Percentiles rank a stretch among this genome's conserved stretches.
Evolutionary conservation across 2,113 vertebrate species (phyloP).

Genomic region (Agapornis roseicollis): DNA sequence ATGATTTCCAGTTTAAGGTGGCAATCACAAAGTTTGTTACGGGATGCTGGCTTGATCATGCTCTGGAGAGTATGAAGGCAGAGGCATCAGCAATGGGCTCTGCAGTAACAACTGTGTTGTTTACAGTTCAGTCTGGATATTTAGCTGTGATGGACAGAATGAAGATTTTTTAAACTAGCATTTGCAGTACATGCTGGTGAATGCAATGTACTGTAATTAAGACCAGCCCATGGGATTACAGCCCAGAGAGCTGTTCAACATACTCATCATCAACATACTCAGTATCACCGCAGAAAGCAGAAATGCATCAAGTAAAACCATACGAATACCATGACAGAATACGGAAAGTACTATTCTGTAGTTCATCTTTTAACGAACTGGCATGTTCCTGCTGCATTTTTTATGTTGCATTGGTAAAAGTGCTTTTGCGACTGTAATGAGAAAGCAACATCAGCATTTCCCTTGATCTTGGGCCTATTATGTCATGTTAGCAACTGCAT

Average conservation of each 20-base stretch:
- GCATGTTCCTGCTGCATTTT: neutral
- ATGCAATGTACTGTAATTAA: neutral
- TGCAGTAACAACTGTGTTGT: neutral
- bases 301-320: neutral
- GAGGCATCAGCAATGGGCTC: neutral
- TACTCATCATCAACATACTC: neutral
- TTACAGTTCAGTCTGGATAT: neutral
- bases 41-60: neutral
- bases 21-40: neutral
- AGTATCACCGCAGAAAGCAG: neutral
- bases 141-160: neutral
- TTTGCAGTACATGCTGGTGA: neutral
- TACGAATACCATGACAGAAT: neutral
- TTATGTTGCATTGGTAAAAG: conserved; percentile 6
- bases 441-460: conserved; percentile 36
- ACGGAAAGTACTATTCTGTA: neutral
- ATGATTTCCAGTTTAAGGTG: neutral
- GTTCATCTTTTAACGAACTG: neutral
- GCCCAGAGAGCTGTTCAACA: neutral
- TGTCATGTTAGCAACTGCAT: conserved; percentile 17
- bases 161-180: neutral
- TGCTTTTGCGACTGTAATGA: neutral
- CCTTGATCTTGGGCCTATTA: neutral
- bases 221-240: neutral
- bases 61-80: neutral